Evolutionary conservation across 1,140 invertebrate species (phyloP), one percentile per base, ranked within the genome.

Genomic region (Patella vulgata): DNA sequence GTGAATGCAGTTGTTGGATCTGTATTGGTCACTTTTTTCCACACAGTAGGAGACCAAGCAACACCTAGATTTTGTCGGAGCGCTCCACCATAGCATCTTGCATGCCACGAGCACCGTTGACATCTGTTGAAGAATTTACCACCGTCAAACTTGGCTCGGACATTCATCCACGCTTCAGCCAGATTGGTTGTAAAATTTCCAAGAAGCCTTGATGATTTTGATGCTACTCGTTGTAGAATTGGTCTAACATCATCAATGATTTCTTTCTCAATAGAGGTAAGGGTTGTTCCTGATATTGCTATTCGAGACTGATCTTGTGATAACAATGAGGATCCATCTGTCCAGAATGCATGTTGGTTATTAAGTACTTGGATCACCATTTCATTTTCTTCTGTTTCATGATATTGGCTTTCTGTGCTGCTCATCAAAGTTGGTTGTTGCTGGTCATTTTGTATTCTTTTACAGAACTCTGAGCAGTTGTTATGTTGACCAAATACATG

Each of bases 151-250:
- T 85, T 84, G 5, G 54, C 55, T 8, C 82, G 50, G 11, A 74
- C 67, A 6, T 63, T 53, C 66, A 84, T 81, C 70, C 77, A 85
- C n/a, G 43, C 25, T 73, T 86, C 85, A 8, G 74, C 78, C 28
- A 57, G 27, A 64, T 86, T 86, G 50, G 79, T 86, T 28, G 78
- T 83, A 19, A 74, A 68, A 58, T 82, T 73, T 1, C 70, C 47
- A 9, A 85, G 55, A n/a, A 82, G 70, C 59, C 75, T 77, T 3
- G 66, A 21, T 25, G 74, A 63, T 66, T 51, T 59, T 25, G 36
- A 50, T 58, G 42, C 53, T 57, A 59, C 74, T 63, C 19, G 25
- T 31, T 62, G 53, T 52, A 59, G 73, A 52, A 53, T 50, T 68
- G 59, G 46, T 40, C 25, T 66, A 50, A 31, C 74, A 33, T 54